Conservation (phyloP, 2,797 vertebrate species). For the Myotis vivesi region DNA sequence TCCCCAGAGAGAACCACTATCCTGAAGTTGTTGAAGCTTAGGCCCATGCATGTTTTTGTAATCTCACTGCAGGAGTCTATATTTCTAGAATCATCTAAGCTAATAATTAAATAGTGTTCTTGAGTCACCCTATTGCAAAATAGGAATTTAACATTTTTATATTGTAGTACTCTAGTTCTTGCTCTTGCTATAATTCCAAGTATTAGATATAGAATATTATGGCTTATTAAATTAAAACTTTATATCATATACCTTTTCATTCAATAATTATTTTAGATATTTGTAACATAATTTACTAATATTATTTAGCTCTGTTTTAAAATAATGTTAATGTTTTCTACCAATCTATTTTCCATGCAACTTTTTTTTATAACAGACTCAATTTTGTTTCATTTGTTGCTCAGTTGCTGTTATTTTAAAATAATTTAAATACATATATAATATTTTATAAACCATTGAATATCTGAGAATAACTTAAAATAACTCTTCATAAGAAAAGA, state of each 20-base stretch:
- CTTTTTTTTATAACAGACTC: not conserved
- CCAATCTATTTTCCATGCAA: not conserved
- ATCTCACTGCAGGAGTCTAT: not conserved
- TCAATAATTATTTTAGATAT: not conserved
- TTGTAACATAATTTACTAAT: not conserved
- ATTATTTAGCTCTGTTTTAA: not conserved
- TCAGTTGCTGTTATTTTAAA: not conserved
- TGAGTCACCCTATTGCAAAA: not conserved
- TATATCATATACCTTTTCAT: not conserved
- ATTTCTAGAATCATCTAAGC: not conserved
- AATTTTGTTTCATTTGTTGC: not conserved
- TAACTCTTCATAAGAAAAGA: not conserved
- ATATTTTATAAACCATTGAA: not conserved
- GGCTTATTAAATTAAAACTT: not conserved
- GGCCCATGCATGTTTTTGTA: not conserved
- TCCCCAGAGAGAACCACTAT: not conserved
- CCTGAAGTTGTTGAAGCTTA: not conserved
- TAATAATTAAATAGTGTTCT: not conserved
- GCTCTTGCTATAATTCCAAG: not conserved
- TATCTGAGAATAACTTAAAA: not conserved
- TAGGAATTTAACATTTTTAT: not conserved
- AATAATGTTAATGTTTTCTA: not conserved
- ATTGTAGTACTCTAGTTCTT: not conserved
- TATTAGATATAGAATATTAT: not conserved
- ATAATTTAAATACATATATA: not conserved